Evolutionary conservation across 2,888 invertebrate species (phyloP), one percentile per base, ranked within the genome.

Genomic region (Drosophila quinaria): DNA sequence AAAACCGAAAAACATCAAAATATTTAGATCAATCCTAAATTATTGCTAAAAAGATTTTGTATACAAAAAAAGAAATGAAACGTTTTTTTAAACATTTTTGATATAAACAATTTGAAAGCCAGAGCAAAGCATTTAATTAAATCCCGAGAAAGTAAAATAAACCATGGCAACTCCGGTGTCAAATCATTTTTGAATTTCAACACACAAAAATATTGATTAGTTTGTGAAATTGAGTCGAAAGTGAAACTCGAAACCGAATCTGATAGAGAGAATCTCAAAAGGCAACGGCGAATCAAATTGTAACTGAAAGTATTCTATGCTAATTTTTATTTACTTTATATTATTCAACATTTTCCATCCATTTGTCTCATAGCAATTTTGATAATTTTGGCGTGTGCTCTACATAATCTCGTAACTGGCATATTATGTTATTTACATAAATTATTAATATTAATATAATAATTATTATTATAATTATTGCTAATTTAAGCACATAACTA

Each of bases 401-500:
- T 60, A 55, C 15, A 42, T 54, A 64, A 17, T 31, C 50, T 44
- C 8, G 58, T 52, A 73, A 61, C 77, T 66, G 80, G 77, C 77
- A 74, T 70, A 78, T 84, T 81, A 84, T 68, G 72, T 84, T 81
- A 69, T 61, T 59, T 37, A 52, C 15, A 56, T 64, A 58, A 47
- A 52, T 74, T 65, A 74, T 60, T 44, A 55, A 62, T 50, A 51
- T 56, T 41, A 50, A 69, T 62, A 64, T 51, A 52, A 69, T 80
- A 33, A 64, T 55, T 56, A 71, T 54, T 25, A 58, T 69, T 29
- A 74, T 86, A 65, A 74, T 74, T 78, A 71, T 56, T 55, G 11
- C 31, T 87, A 74, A 72, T 68, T 83, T 85, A 85, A 89, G 84
- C 60, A 67, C 89, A 78, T 70, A 69, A 80, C 74, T 74, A 87